These are phyloP conservation scores for Cheirogaleus medius DNA, from an alignment of 2,113 vertebrate genomes.

Conservation along the genomic window DNA sequence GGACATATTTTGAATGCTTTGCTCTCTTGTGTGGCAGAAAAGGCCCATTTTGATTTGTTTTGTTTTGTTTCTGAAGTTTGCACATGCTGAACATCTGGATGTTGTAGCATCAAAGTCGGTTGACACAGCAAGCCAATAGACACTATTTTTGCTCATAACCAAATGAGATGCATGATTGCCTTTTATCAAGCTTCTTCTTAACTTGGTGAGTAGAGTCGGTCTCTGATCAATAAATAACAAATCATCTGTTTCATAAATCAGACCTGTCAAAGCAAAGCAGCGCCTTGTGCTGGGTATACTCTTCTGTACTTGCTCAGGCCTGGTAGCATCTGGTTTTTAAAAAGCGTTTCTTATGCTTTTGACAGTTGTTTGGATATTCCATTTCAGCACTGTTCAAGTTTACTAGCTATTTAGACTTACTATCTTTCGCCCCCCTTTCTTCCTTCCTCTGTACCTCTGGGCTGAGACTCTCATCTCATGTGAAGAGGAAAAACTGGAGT, in stretches of 20 bases:
- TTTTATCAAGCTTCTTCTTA: constrained; percentile 77
- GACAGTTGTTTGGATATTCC: constrained; percentile 58
- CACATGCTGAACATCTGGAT: constrained; percentile 83
- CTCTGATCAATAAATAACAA: constrained; percentile 83
- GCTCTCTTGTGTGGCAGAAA: constrained; percentile 71
- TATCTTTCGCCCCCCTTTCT: background rate
- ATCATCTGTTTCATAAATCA: constrained; percentile 77
- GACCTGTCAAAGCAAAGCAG: constrained; percentile 71
- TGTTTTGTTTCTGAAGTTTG: constrained; percentile 79
- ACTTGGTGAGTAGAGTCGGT: constrained; percentile 72
- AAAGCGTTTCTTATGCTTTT: constrained; percentile 20
- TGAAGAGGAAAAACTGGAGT: background rate
- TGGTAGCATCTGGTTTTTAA: constrained; percentile 65
- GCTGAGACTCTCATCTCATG: background rate
- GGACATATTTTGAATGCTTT: constrained; percentile 78
- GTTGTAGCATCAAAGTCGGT: constrained; percentile 69
- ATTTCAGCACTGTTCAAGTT: constrained; percentile 53
- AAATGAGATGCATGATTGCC: constrained; percentile 72
- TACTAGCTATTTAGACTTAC: constrained; percentile 29
- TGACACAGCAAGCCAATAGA: constrained; percentile 79
- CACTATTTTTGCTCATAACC: constrained; percentile 65
- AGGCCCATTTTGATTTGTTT: constrained; percentile 70
- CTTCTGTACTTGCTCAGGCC: background rate
- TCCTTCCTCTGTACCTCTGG: background rate
- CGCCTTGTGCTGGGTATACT: background rate